Conservation (phyloP, 2,888 invertebrate genomes). For the Drosophila macrospina region DNA sequence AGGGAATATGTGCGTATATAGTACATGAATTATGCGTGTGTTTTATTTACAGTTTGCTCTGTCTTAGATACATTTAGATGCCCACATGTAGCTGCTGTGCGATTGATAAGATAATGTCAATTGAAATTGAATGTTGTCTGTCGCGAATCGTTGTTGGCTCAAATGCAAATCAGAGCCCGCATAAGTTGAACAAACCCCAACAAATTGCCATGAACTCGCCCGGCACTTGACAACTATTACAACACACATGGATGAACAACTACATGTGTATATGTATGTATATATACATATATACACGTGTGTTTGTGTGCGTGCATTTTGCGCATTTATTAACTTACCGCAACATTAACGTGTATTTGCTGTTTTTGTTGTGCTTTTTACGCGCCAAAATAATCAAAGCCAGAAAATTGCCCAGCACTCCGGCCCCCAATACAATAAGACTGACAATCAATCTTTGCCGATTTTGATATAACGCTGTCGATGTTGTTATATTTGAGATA, state of each 20-base stretch:
- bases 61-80: background rate
- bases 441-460: conserved; percentile 61
- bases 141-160: conserved; percentile 3
- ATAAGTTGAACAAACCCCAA: conserved; percentile 71
- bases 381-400: conserved; percentile 91
- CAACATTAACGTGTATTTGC: conserved; percentile 91
- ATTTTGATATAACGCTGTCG: conserved; percentile 61
- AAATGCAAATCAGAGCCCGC: conserved; percentile 51
- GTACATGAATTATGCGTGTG: background rate
- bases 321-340: conserved; percentile 76
- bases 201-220: conserved; percentile 69
- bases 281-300: no score
- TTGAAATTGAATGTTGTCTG: conserved; percentile 17
- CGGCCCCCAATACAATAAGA: conserved; percentile 87
- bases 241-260: conserved; percentile 10
- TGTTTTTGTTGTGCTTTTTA: conserved; percentile 90
- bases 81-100: background rate
- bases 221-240: conserved; percentile 47
- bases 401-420: conserved; percentile 91
- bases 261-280: background rate
- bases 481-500: background rate
- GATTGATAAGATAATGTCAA: conserved; percentile 24
- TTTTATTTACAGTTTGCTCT: background rate
- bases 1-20: background rate
- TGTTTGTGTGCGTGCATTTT: conserved; percentile 2